Percentiles rank a stretch among this genome's conserved stretches.
Evolutionary conservation across 2,888 invertebrate genomes (phyloP).

Genomic region (Sicus ferrugineus): DNA sequence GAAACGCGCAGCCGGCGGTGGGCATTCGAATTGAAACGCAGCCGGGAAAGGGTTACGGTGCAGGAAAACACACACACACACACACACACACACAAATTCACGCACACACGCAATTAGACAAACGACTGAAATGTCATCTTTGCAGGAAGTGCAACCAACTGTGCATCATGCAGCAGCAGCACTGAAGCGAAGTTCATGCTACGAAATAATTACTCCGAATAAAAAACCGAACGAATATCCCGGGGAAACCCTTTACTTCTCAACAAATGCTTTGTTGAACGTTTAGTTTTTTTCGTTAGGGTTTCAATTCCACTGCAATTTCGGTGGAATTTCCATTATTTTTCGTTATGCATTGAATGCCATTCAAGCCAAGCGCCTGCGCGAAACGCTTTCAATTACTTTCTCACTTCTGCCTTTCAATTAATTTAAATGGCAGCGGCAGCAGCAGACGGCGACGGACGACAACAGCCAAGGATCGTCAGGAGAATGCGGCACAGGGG

Average conservation of each 20-base stretch:
- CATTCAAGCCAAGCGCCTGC: constrained; percentile 29
- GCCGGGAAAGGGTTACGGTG: constrained; percentile 27
- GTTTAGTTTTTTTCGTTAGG: background rate
- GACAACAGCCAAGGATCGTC: background rate
- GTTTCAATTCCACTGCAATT: too few species aligned
- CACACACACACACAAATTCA: background rate
- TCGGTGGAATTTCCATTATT: background rate
- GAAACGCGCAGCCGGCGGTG: background rate
- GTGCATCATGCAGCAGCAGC: background rate
- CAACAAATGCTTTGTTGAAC: background rate
- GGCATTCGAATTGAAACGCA: constrained; percentile 14
- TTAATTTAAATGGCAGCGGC: constrained; percentile 24
- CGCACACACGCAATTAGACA: constrained; percentile 20
- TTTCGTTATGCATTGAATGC: constrained; percentile 27
- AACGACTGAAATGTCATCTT: constrained; percentile 24
- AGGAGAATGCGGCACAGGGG: constrained; percentile 31
- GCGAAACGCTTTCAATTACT: constrained; percentile 18
- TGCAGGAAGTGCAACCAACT: constrained; percentile 40
- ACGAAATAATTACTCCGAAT: constrained; percentile 36
- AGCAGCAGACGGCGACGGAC: constrained; percentile 5
- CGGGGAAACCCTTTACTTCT: constrained; percentile 14
- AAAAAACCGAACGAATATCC: background rate
- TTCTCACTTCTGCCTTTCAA: constrained; percentile 22
- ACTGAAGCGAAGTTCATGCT: background rate
- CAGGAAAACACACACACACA: background rate